Base-by-base conservation (phyloP, 1,140 invertebrate genomes). In the Drosophila sulfurigaster region DNA sequence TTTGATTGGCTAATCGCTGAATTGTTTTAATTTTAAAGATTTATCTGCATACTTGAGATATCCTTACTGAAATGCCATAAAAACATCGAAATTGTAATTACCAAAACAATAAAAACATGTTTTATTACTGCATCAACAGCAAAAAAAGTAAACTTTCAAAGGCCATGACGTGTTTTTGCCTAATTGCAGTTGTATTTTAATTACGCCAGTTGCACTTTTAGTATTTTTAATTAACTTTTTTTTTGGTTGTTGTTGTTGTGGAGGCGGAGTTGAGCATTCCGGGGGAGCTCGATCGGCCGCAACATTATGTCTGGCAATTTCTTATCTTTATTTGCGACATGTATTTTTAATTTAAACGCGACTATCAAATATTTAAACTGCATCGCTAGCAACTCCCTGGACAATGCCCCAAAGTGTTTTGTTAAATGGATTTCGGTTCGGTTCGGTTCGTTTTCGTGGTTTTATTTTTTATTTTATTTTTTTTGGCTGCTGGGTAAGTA, bases 261-360 rank as follows among this genome's bases (percentile, higher is more conserved):
- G 48, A 43, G 62, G 46, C 56, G 35, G 25, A 6, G 4, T 30
- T 38, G 5, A n/a, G 11, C n/a, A n/a, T 20, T n/a, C 30, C 57
- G 30, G 2, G 59, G 43, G 1, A 41, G 11, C n/a, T 38, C 43
- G 49, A 63, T 45, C 51, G 16, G 11, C 56, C 51, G 10, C 51
- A 46, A 15, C 45, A 35, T 57, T 8, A 15, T 70, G 72, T 51
- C 32, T 75, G 72, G 51, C 52, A 57, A 58, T 64, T 64, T 71
- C 69, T 75, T 88, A 87, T 82, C 79, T 87, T 69, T 75, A 88
- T 88, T 75, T 82, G 69, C 77, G 56, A 80, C 80, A 80, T 78
- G 69, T 82, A 77, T 71, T 82, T 87, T 51, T 51, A 71, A 79
- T 79, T 86, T 82, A 63, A 80, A 76, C 75, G 46, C 65, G 58